Evolutionary conservation across 2,113 vertebrate species (phyloP).

Genomic region (Corythoichthys haematopterus): DNA sequence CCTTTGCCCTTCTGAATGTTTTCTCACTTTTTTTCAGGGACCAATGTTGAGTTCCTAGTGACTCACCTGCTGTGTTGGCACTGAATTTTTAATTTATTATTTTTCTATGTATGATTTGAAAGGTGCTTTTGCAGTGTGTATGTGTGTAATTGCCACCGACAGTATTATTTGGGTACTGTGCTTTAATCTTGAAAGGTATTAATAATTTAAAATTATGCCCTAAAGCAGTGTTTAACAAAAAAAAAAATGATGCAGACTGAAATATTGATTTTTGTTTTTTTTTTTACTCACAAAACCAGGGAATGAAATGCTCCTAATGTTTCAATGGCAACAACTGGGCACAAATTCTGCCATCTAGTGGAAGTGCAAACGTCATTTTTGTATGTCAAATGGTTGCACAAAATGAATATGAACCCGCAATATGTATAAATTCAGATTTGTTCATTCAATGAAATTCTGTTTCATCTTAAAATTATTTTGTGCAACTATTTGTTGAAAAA

Average conservation of each 20-base stretch:
- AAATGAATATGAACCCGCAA: no score
- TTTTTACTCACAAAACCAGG: not conserved
- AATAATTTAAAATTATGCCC: not conserved
- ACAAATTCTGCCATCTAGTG: not conserved
- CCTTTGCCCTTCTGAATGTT: constrained; percentile 34
- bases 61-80: constrained; percentile 32
- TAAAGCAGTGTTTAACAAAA: not conserved
- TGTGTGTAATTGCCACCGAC: constrained; percentile 22
- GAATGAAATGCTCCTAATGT: not conserved
- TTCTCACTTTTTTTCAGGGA: constrained; percentile 40
- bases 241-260: not conserved
- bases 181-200: not conserved
- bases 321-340: not conserved
- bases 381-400: no score
- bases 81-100: constrained; percentile 21
- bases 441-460: no score
- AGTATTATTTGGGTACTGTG: constrained; percentile 17
- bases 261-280: not conserved
- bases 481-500: no score
- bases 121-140: constrained; percentile 26
- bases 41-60: constrained; percentile 37
- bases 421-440: no score
- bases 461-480: no score
- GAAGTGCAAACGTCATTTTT: no score
- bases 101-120: constrained; percentile 15